A percentile compares a stretch with the other conserved stretches of the same genome.
phyloP scores from a whole-genome alignment of 2,113 vertebrate genomes.

The Rafetus swinhoei region DNA sequence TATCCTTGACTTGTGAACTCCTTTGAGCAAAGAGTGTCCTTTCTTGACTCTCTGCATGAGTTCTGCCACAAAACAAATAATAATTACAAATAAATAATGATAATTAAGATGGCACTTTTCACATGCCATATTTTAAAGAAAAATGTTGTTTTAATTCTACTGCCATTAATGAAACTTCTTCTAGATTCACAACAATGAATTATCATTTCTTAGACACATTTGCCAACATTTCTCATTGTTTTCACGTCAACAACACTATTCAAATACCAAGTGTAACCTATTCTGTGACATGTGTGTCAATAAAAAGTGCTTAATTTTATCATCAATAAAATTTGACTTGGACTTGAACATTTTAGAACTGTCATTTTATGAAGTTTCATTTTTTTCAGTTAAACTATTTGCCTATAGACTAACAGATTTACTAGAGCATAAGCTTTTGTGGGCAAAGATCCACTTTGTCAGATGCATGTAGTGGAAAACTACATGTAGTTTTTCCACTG shows the following conservation, averaged over 20 bases:
- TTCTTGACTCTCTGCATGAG: background rate
- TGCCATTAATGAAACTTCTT: background rate
- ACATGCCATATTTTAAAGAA: background rate
- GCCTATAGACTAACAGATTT: too few species aligned
- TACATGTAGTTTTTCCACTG: too few species aligned
- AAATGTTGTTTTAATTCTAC: background rate
- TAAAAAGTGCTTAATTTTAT: constrained; percentile 38
- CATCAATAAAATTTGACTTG: constrained; percentile 54
- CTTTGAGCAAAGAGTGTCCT: background rate
- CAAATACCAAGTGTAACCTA: background rate
- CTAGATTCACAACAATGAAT: background rate
- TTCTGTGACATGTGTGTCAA: constrained; percentile 35
- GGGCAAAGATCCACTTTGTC: too few species aligned
- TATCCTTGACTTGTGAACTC: background rate
- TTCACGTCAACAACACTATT: constrained; percentile 7
- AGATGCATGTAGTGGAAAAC: too few species aligned
- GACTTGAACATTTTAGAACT: constrained; percentile 53
- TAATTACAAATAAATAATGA: background rate
- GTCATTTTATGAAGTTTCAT: constrained; percentile 50
- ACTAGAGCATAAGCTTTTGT: too few species aligned
- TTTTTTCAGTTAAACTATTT: constrained; percentile 55
- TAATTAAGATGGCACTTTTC: background rate
- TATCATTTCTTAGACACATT: background rate
- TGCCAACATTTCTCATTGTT: background rate
- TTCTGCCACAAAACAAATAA: background rate